A percentile compares a stretch with the other conserved stretches of the same genome.
Conservation (phyloP, 2,888 invertebrate species). For the Eupithecia subfuscata region DNA sequence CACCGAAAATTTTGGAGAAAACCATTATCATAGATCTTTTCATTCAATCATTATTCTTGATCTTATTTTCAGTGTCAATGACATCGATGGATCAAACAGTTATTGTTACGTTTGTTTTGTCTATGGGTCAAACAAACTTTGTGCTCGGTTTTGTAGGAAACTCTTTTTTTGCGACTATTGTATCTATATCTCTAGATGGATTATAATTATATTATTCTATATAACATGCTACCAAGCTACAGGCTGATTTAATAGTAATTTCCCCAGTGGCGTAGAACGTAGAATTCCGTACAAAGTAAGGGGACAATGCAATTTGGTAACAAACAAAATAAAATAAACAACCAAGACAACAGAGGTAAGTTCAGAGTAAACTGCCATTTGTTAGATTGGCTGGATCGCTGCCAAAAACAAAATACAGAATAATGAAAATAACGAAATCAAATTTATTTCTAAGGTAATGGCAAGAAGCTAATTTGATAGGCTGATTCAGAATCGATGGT, state of each 20-base stretch:
- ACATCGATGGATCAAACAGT: too few relatives aligned
- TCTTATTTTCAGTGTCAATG: too few relatives aligned
- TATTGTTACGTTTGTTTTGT: background rate
- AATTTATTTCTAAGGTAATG: background rate
- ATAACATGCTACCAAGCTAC: background rate
- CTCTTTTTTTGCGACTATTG: background rate
- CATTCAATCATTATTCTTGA: too few relatives aligned
- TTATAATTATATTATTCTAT: background rate
- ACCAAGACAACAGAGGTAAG: slow-evolving; percentile 24
- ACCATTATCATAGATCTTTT: too few relatives aligned
- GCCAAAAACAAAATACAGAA: slow-evolving; percentile 40
- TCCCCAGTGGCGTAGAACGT: background rate
- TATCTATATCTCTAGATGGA: background rate
- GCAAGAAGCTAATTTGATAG: background rate
- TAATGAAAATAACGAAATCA: slow-evolving; percentile 7
- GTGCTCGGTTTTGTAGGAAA: background rate
- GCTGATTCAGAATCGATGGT: background rate
- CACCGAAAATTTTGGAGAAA: too few relatives aligned
- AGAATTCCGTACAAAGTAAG: background rate
- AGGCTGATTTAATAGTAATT: background rate
- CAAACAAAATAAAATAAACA: slow-evolving; percentile 25
- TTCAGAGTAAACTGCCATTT: slow-evolving; percentile 20
- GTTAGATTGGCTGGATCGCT: slow-evolving; percentile 34
- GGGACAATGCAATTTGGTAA: background rate
- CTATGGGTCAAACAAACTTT: background rate